Percentiles rank a stretch among this genome's conserved stretches.
phyloP scores from a whole-genome alignment of 2,113 vertebrate species.

The Poeciliopsis turrubarensis region DNA sequence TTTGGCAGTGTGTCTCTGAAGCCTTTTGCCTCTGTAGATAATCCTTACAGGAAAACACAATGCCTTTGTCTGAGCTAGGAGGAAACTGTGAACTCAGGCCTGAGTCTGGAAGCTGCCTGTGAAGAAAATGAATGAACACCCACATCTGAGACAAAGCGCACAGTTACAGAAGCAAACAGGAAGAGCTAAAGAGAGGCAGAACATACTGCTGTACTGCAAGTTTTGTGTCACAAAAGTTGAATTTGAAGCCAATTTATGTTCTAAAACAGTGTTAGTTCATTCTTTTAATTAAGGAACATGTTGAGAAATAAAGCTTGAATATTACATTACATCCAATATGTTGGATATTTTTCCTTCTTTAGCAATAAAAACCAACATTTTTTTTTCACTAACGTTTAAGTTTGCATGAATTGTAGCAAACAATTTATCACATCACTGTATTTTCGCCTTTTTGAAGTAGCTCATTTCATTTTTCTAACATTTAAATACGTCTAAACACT shows the following conservation, averaged over 20 bases:
- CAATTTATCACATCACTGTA: no score
- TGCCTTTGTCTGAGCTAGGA: constrained; percentile 66
- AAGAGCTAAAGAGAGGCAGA: constrained; percentile 15
- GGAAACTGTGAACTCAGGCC: constrained; percentile 66
- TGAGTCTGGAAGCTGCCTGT: constrained; percentile 60
- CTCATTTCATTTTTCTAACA: no score
- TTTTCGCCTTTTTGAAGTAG: no score
- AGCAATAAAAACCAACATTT: no score
- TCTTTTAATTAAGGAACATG: not conserved
- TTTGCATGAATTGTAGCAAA: no score
- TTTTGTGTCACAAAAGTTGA: not conserved
- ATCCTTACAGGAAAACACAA: constrained; percentile 62
- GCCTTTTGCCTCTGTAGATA: constrained; percentile 58
- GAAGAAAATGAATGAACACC: constrained; percentile 66
- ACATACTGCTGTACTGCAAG: not conserved
- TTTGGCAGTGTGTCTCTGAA: constrained; percentile 62
- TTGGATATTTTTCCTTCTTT: no score
- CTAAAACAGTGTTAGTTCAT: not conserved
- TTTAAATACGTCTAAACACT: no score
- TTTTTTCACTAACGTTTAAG: no score
- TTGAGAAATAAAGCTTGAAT: not conserved
- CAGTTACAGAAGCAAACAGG: constrained; percentile 28
- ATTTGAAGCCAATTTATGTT: not conserved
- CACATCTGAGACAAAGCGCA: constrained; percentile 57
- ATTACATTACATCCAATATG: no score